Base-by-base conservation (phyloP, 2,113 vertebrate genomes). In the Chaetodon auriga region DNA sequence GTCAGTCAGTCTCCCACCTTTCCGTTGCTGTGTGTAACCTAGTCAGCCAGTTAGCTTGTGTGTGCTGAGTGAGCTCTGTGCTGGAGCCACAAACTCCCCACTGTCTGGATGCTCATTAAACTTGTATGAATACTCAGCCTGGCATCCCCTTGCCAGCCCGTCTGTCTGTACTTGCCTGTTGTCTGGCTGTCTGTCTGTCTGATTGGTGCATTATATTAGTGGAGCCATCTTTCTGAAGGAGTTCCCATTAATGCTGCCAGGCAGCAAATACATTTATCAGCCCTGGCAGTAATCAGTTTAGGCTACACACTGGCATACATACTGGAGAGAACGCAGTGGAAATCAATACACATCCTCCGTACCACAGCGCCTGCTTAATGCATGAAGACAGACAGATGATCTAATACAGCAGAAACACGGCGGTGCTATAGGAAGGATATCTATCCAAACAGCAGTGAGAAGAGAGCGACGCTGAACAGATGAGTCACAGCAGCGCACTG, bases 91-190 rank as follows among this genome's bases (percentile, higher is more conserved):
- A 87, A 88, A 84, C 90, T 90, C 92, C 88, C 87, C 64, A 86
- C 93, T 90, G 92, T 89, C 91, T 90, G 83, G 71, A 93, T 90
- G 86, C 91, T 94, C 87, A 96, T 95, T 93, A 94, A 96, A 95
- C 90, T 94, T 95, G 92, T 85, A 96, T 95, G 95, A 95, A 89
- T 88, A 91, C 82, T 89, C 79, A 79, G 90, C 83, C 86, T 86
- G 88, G 82, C 87, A 85, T 87, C 81, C 83, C 82, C 79, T 82
- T 81, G 85, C 75, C 86, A 78, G 80, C 70, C 81, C 62, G 79
- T 83, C 88, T 88, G 82, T 88, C 89, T 88, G 71, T 68, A 72
- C 55, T 70, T 36, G 69, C 64, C 83, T 46, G 61, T 81, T 78
- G 74, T 83, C 78, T 84, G 73, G 49, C 78, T 86, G 80, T 89